Evolutionary conservation across 2,113 vertebrate genomes (phyloP).

Genomic region (Vidua chalybeata): DNA sequence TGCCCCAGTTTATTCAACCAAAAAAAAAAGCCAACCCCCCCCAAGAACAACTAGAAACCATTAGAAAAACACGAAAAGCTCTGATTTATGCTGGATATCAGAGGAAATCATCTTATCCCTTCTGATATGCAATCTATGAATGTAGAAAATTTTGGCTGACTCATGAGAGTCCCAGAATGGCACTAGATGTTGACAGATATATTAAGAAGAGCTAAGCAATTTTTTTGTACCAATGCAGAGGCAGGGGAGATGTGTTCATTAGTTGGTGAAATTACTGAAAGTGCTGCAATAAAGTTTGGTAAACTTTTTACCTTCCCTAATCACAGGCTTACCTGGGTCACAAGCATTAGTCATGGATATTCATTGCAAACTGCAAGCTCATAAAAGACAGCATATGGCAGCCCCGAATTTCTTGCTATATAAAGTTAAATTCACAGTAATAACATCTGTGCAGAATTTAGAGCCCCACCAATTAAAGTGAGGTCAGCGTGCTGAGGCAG

Average conservation of each 20-base stretch:
- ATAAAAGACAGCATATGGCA: conserved; percentile 54
- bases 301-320: conserved; percentile 58
- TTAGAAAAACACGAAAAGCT: not conserved
- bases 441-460: conserved; percentile 58
- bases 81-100: not conserved
- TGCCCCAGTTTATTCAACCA: not conserved
- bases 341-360: conserved; percentile 44
- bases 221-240: not conserved
- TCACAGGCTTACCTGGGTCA: conserved; percentile 35
- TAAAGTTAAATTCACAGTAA: conserved; percentile 51
- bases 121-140: not conserved
- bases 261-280: not conserved
- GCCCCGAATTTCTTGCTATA: conserved; percentile 36
- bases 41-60: not conserved
- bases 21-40: not conserved
- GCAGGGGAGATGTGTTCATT: not conserved
- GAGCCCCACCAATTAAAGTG: conserved; percentile 10
- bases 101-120: not conserved
- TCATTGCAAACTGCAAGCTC: conserved; percentile 36
- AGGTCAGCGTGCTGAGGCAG: conserved; percentile 18
- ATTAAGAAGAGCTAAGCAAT: not conserved
- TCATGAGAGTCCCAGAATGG: not conserved
- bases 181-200: not conserved
- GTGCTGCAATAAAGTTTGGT: not conserved
- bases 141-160: not conserved